Conservation (phyloP, 2,113 vertebrate genomes). For the Solenodon paradoxus region DNA sequence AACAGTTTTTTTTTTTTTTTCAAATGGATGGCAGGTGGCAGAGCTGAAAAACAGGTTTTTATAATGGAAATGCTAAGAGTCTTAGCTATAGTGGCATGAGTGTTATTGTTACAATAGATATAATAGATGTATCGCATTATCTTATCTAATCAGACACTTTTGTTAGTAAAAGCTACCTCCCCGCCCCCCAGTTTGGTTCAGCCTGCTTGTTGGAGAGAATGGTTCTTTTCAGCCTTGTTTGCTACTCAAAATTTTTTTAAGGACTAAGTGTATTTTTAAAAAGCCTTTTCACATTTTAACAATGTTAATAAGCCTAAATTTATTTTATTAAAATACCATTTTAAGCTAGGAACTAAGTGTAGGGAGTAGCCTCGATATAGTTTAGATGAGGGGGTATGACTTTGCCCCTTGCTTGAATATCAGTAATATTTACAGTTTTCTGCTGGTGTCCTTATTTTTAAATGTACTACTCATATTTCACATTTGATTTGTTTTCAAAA, state of each 20-base stretch:
- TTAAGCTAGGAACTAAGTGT: conserved; percentile 1
- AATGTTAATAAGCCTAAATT: conserved; percentile 23
- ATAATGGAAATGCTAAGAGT: conserved; percentile 65
- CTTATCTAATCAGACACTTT: conserved; percentile 71
- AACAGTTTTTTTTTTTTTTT: conserved; percentile 53
- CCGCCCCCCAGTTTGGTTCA: conserved; percentile 19
- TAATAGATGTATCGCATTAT: conserved; percentile 59
- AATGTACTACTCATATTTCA: conserved; percentile 10
- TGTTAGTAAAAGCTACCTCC: conserved; percentile 51
- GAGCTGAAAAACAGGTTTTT: conserved; percentile 73
- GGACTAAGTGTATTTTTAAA: background rate
- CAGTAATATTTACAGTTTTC: background rate
- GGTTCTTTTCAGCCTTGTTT: background rate
- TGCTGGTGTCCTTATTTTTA: background rate
- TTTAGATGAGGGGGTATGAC: background rate
- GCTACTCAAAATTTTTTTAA: background rate
- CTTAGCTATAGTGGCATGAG: conserved; percentile 52
- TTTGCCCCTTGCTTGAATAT: background rate
- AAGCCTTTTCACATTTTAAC: conserved; percentile 14
- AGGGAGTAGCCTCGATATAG: background rate
- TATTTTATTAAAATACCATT: conserved; percentile 42
- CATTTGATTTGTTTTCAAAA: conserved; percentile 50
- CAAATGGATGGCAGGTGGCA: conserved; percentile 68
- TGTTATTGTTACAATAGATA: conserved; percentile 55
- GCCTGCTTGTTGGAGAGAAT: background rate